Percentiles rank a stretch among this genome's conserved stretches.
Conservation (phyloP, 2,888 invertebrate genomes). For the Pterostichus madidus region DNA sequence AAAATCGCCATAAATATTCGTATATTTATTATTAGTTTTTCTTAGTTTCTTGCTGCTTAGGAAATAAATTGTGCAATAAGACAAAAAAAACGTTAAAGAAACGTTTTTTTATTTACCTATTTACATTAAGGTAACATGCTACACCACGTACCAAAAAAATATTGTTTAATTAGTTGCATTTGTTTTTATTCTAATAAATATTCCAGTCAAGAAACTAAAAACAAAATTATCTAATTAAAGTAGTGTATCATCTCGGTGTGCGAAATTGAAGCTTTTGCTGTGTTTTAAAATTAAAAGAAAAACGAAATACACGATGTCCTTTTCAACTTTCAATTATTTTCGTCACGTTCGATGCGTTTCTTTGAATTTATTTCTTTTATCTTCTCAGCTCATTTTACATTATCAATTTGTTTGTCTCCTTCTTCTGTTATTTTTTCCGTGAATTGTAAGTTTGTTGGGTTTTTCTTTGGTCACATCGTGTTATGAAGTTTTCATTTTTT, state of each 20-base stretch:
- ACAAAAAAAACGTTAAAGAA: too few species aligned
- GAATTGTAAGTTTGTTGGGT: constrained; percentile 9
- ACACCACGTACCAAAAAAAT: too few species aligned
- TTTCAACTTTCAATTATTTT: constrained; percentile 44
- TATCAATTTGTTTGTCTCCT: constrained; percentile 53
- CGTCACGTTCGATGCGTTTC: constrained; percentile 52
- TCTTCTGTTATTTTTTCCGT: constrained; percentile 42
- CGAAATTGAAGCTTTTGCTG: not conserved
- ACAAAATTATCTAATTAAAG: not conserved
- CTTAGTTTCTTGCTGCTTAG: too few species aligned
- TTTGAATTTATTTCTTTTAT: constrained; percentile 52
- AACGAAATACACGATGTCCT: not conserved
- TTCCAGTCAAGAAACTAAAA: too few species aligned
- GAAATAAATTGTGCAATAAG: too few species aligned
- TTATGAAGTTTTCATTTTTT: constrained; percentile 36
- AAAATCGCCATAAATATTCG: too few species aligned
- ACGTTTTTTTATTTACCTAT: too few species aligned
- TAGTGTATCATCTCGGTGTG: not conserved
- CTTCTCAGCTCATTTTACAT: constrained; percentile 22
- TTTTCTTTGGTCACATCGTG: constrained; percentile 35
- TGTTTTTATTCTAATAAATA: too few species aligned
- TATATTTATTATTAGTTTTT: too few species aligned
- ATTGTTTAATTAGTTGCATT: too few species aligned
- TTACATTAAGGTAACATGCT: too few species aligned
- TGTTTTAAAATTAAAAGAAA: not conserved